Evolutionary conservation across 2,797 vertebrate species (phyloP).

Genomic region (Brachyrhaphis roseni): DNA sequence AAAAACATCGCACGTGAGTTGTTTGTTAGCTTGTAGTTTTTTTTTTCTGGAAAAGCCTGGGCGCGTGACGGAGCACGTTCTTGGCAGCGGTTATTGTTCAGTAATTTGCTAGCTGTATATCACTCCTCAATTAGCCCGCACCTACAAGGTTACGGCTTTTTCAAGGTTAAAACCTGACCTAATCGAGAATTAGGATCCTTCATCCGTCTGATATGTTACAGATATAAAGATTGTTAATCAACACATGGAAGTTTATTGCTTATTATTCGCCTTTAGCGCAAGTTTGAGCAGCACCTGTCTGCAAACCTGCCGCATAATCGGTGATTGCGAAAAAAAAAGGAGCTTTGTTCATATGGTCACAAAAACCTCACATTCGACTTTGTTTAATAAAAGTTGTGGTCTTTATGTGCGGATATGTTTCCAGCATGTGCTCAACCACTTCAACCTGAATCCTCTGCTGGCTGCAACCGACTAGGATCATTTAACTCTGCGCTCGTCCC

Average conservation of each 20-base stretch:
- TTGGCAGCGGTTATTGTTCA: conserved; percentile 41
- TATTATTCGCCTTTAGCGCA: conserved; percentile 18
- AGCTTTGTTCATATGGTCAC: conserved; percentile 1
- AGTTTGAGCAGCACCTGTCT: conserved; percentile 55
- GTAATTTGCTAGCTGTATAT: conserved; percentile 34
- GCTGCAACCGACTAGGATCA: conserved; percentile 37
- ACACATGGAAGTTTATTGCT: background rate
- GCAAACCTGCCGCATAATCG: conserved; percentile 12
- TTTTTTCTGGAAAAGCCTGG: background rate
- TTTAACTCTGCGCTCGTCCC: conserved; percentile 57
- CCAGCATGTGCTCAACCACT: conserved; percentile 14
- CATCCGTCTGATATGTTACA: background rate
- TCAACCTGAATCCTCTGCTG: conserved; percentile 28
- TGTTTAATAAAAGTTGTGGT: conserved; percentile 4
- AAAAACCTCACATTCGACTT: background rate
- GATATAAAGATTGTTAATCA: background rate
- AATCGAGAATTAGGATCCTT: background rate
- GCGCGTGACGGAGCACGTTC: conserved; percentile 47
- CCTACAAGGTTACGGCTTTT: conserved; percentile 61
- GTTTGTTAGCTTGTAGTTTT: background rate
- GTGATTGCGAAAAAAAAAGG: conserved; percentile 13
- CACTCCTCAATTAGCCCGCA: conserved; percentile 54
- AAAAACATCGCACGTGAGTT: conserved; percentile 32
- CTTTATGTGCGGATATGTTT: conserved; percentile 1
- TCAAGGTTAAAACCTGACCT: conserved; percentile 56